phyloP scores from a whole-genome alignment of 2,888 invertebrate species.

The Eupsilia transversa region DNA sequence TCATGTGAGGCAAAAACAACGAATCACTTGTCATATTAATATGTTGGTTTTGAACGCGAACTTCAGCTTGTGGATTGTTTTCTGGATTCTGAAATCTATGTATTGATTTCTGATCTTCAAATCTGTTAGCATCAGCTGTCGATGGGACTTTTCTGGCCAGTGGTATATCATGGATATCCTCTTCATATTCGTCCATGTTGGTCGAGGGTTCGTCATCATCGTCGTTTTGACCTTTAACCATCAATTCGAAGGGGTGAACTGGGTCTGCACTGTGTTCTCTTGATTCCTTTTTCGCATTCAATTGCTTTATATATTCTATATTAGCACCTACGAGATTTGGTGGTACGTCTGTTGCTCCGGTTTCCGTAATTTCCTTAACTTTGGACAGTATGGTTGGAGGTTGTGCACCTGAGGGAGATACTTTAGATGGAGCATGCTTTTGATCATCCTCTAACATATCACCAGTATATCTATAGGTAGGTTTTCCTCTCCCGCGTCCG shows the following conservation, averaged over 20 bases:
- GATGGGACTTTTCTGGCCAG: conserved; percentile 63
- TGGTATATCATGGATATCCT: conserved; percentile 59
- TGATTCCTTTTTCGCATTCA: conserved; percentile 84
- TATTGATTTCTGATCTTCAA: conserved; percentile 45
- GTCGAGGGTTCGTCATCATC: conserved; percentile 56
- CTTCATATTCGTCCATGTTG: conserved; percentile 52
- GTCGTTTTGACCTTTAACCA: conserved; percentile 85
- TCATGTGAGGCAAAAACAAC: conserved; percentile 16
- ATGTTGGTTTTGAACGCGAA: conserved; percentile 21
- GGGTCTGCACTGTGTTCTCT: conserved; percentile 76
- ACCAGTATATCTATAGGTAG: conserved; percentile 54
- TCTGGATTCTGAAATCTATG: conserved; percentile 31
- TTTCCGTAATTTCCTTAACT: conserved; percentile 71
- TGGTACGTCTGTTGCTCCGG: conserved; percentile 77
- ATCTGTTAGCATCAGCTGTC: conserved; percentile 52
- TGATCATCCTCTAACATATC: conserved; percentile 24
- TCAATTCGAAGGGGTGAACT: conserved; percentile 87
- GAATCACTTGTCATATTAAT: conserved; percentile 42
- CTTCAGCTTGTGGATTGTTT: conserved; percentile 12
- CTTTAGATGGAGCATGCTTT: conserved; percentile 46
- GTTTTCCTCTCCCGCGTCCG: conserved; percentile 84
- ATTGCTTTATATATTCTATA: conserved; percentile 87
- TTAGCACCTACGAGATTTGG: conserved; percentile 86
- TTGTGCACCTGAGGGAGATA: conserved; percentile 46
- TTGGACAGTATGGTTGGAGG: conserved; percentile 61